Conservation (phyloP, 2,797 vertebrate species). For the Babyrousa celebensis region DNA sequence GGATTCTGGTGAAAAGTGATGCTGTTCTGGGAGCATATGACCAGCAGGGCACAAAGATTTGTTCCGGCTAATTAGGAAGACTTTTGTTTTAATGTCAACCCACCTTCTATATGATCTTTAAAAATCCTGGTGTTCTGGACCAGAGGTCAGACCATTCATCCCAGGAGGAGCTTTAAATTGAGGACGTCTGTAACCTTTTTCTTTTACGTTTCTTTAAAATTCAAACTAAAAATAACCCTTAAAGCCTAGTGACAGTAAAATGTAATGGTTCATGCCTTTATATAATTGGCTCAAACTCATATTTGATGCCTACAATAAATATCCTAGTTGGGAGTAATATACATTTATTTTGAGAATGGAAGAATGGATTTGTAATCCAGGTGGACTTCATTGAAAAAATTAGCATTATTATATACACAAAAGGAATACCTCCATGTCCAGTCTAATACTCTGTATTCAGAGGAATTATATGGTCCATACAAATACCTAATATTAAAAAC, state of each 20-base stretch:
- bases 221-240: constrained; percentile 67
- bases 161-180: constrained; percentile 47
- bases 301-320: constrained; percentile 12
- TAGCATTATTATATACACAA: not conserved
- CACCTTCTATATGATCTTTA: constrained; percentile 48
- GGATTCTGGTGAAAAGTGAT: not conserved
- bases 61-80: constrained; percentile 59
- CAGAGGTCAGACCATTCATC: not conserved
- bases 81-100: constrained; percentile 53
- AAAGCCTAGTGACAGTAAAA: constrained; percentile 19
- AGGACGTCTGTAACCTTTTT: constrained; percentile 1
- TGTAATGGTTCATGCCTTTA: constrained; percentile 26
- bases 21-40: not conserved
- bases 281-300: constrained; percentile 39
- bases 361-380: not conserved
- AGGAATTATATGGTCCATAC: not conserved
- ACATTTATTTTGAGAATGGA: not conserved
- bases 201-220: constrained; percentile 52
- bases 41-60: not conserved
- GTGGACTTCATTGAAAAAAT: constrained; percentile 4
- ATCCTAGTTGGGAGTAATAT: not conserved
- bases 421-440: not conserved
- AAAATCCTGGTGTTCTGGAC: not conserved
- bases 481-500: not conserved
- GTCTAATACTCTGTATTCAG: not conserved